A percentile compares a stretch with the other conserved stretches of the same genome.
Conservation (phyloP, 2,113 vertebrate genomes). For the Felis catus region F.catus_Fca126_mat1.0 CM031420.1:111202501-111203000, state of each 20-base stretch:
- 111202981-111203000: background rate
- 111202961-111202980: background rate
- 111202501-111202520: background rate
- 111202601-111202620: background rate
- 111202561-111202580: background rate
- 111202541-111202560: constrained; percentile 26
- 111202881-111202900: background rate
- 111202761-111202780: no score
- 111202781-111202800: background rate
- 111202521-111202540: constrained; percentile 13
- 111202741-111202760: background rate
- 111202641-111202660: background rate
- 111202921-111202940: background rate
- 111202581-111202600: background rate
- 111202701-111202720: background rate
- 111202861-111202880: background rate
- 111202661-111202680: background rate
- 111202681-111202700: background rate
- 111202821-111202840: background rate
- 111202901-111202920: background rate
- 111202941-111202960: background rate
- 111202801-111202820: background rate
- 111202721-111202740: background rate
- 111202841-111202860: background rate
- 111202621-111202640: background rate